These are phyloP conservation scores for Agonopterix alstromeriana DNA, from an alignment of 2,888 invertebrate genomes.

Conservation along the genomic window DNA sequence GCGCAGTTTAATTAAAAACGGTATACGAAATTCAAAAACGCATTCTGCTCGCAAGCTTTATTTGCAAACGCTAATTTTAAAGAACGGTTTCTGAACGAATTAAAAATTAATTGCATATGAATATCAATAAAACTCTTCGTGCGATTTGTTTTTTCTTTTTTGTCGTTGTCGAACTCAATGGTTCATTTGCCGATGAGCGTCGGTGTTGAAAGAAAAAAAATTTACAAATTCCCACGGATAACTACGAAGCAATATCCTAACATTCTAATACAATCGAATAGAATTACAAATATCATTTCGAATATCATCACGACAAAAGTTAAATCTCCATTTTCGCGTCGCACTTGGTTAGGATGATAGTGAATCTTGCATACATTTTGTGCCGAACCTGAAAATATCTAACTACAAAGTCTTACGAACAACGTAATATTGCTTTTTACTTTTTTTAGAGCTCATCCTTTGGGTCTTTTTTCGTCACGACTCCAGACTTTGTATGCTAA, in stretches of 20 bases:
- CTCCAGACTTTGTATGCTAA: constrained; percentile 53
- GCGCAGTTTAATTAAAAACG: constrained; percentile 59
- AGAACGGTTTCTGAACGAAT: constrained; percentile 5
- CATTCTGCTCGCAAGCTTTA: constrained; percentile 25
- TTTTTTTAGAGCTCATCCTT: constrained; percentile 20
- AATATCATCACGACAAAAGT: constrained; percentile 26
- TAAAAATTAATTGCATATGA: constrained; percentile 2
- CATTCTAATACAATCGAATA: constrained; percentile 3
- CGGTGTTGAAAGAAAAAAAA: too few relatives aligned
- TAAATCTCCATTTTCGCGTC: constrained; percentile 24
- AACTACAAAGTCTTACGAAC: constrained; percentile 21
- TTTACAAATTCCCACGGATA: background rate
- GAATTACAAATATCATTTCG: constrained; percentile 15
- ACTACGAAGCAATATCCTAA: background rate
- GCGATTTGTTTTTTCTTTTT: background rate
- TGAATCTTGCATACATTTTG: constrained; percentile 50
- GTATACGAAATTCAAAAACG: constrained; percentile 44
- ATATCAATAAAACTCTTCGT: background rate
- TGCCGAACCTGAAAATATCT: constrained; percentile 21
- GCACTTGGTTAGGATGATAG: constrained; percentile 32
- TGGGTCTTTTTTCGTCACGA: constrained; percentile 44
- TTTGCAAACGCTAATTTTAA: constrained; percentile 31
- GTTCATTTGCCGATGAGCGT: too few relatives aligned
- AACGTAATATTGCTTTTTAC: constrained; percentile 25
- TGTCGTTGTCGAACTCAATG: background rate